These are phyloP conservation scores for Morus bassanus DNA, from an alignment of 2,797 vertebrate species.

Conservation along the genomic window DNA sequence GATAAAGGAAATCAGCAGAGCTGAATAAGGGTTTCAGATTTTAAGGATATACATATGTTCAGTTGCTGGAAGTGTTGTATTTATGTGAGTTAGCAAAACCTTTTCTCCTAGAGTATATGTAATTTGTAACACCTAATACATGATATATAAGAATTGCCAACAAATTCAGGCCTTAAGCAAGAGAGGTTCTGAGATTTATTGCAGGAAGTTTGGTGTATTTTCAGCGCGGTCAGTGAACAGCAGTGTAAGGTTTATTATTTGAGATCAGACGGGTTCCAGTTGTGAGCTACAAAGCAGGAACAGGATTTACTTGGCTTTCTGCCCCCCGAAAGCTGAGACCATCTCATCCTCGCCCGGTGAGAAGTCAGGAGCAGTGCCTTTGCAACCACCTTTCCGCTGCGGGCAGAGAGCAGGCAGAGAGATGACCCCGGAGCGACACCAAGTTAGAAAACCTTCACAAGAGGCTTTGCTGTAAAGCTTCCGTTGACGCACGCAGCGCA, in stretches of 20 bases:
- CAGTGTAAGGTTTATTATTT: neutral
- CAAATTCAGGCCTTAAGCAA: neutral
- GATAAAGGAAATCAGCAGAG: neutral
- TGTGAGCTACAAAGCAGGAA: neutral
- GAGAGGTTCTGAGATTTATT: neutral
- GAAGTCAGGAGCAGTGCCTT: neutral
- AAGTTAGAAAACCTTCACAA: neutral
- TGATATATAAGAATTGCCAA: neutral
- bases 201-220: neutral
- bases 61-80: neutral
- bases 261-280: neutral
- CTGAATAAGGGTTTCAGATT: neutral
- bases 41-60: neutral
- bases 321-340: accelerated
- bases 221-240: neutral
- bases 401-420: neutral
- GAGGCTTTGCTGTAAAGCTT: neutral
- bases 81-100: neutral
- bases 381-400: accelerated
- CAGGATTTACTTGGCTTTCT: neutral
- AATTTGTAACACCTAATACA: neutral
- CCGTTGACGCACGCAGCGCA: accelerated
- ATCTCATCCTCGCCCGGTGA: accelerated
- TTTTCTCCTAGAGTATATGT: neutral
- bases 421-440: accelerated